Evolutionary conservation across 1,140 invertebrate genomes (phyloP).

Genomic region (Aporrectodea caliginosa): DNA sequence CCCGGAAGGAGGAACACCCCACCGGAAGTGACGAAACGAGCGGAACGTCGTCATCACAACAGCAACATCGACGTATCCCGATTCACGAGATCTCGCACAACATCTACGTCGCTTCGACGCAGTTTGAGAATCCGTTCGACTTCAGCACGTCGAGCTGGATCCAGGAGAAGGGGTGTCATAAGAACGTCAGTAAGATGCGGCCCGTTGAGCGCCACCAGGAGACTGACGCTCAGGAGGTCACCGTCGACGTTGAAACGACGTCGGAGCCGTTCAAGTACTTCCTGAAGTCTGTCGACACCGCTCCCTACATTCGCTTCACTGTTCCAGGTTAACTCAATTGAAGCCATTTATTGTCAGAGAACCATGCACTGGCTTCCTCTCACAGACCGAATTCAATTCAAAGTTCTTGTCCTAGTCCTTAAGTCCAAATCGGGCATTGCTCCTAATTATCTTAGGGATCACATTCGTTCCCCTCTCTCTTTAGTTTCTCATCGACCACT

Average conservation of each 20-base stretch:
- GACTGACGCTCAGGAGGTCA: neutral
- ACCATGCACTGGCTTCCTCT: neutral
- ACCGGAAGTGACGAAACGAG: neutral
- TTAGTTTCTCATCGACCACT: too few species aligned
- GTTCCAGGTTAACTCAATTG: slow-evolving; percentile 30
- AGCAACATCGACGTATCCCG: neutral
- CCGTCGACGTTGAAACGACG: neutral
- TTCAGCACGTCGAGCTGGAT: slow-evolving; percentile 32
- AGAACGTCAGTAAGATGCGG: slow-evolving; percentile 6
- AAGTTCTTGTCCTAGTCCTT: too few species aligned
- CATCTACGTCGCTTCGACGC: slow-evolving; percentile 29
- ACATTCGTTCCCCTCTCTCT: too few species aligned
- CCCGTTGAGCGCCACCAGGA: neutral
- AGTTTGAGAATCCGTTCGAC: slow-evolving; percentile 29
- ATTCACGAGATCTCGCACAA: slow-evolving; percentile 29
- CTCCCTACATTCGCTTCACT: slow-evolving; percentile 29
- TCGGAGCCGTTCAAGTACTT: slow-evolving; percentile 23
- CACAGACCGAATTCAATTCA: too few species aligned
- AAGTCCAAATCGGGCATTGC: too few species aligned
- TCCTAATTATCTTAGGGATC: too few species aligned
- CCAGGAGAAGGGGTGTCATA: slow-evolving; percentile 21
- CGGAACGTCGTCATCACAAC: neutral
- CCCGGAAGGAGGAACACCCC: too few species aligned
- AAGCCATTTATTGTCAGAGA: too few species aligned
- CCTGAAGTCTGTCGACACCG: slow-evolving; percentile 23